Evolutionary conservation across 2,888 invertebrate species (phyloP).

Genomic region (Mythimna loreyi): DNA sequence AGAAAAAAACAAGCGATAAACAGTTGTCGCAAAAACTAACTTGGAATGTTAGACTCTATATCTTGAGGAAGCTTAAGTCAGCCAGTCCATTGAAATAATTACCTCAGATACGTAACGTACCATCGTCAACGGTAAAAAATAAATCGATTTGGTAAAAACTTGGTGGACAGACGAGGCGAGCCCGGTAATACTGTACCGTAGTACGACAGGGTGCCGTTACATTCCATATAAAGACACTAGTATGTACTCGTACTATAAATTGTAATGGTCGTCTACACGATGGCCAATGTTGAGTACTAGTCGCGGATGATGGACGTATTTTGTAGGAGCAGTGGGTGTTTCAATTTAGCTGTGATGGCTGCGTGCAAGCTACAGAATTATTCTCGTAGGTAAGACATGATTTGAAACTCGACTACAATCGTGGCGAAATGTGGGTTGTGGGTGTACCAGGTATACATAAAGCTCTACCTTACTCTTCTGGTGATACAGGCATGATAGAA

Average conservation of each 20-base stretch:
- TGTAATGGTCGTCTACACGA: conserved; percentile 24
- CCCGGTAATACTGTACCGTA: conserved; percentile 40
- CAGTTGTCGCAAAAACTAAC: conserved; percentile 20
- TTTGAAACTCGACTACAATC: background rate
- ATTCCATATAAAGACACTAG: conserved; percentile 40
- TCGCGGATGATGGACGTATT: background rate
- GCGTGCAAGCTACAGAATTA: background rate
- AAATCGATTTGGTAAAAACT: conserved; percentile 59
- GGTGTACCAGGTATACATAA: background rate
- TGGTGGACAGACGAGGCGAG: conserved; percentile 21
- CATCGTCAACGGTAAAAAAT: conserved; percentile 49
- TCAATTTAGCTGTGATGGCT: conserved; percentile 4
- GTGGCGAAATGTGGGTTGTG: background rate
- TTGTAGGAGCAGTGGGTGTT: conserved; percentile 15
- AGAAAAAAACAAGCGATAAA: background rate
- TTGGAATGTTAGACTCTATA: background rate
- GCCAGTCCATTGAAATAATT: conserved; percentile 49
- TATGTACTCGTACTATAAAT: conserved; percentile 31
- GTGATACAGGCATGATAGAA: too few species aligned
- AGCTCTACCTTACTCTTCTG: background rate
- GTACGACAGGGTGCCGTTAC: conserved; percentile 52
- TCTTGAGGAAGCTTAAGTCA: conserved; percentile 13
- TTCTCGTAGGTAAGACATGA: background rate
- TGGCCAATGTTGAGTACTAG: background rate
- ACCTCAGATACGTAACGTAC: conserved; percentile 22